A percentile compares a stretch with the other conserved stretches of the same genome.
These are phyloP conservation scores for Forpus xanthops DNA, from an alignment of 2,797 vertebrate species.

Conservation along the genomic window DNA sequence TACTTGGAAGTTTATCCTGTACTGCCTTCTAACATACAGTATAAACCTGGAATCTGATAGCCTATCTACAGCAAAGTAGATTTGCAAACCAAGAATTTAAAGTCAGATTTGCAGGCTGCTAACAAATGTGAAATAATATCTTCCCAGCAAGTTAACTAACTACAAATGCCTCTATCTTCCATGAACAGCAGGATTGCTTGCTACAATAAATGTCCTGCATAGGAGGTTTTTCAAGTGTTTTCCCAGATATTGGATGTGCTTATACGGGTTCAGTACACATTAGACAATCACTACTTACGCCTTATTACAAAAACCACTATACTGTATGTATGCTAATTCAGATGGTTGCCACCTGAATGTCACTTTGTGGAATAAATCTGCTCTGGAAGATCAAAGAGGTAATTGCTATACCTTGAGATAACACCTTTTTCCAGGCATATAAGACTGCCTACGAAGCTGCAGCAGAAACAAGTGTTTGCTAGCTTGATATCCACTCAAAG, in stretches of 20 bases:
- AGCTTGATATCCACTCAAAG: neutral
- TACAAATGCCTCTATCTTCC: neutral
- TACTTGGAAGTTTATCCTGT: neutral
- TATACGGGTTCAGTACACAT: neutral
- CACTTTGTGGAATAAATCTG: neutral
- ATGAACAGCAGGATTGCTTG: neutral
- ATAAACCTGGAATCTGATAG: neutral
- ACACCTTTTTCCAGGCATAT: neutral
- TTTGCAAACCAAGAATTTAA: neutral
- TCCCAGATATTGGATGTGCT: neutral
- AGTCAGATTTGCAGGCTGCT: constrained; percentile 20
- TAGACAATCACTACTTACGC: neutral
- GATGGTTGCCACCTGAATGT: neutral
- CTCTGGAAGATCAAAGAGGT: neutral
- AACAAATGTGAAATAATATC: constrained; percentile 6
- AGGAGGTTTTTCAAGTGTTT: neutral
- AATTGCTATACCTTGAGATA: neutral
- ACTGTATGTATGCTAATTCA: neutral
- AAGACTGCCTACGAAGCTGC: neutral
- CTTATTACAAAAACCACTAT: neutral
- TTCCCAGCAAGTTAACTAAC: neutral
- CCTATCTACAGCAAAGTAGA: neutral
- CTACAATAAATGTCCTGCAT: neutral
- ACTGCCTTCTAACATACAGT: neutral
- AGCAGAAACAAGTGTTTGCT: neutral